Conservation (phyloP, 2,113 vertebrate genomes). For the Lepidothrix coronata region DNA sequence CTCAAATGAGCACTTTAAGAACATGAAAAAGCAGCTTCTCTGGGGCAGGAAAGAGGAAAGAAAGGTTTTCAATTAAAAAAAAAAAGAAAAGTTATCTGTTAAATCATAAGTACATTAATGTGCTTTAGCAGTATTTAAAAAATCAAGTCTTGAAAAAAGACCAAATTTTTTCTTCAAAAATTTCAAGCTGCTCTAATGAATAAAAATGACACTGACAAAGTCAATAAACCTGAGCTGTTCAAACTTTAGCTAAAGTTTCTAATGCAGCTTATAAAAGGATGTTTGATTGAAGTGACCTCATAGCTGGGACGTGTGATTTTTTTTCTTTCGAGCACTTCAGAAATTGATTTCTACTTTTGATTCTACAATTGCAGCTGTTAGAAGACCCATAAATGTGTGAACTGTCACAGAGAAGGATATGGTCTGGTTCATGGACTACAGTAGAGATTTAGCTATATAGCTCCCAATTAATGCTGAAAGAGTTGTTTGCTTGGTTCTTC, state of each 20-base stretch:
- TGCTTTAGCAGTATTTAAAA: background rate
- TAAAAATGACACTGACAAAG: background rate
- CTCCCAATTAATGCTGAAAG: background rate
- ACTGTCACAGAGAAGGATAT: background rate
- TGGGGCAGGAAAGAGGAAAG: background rate
- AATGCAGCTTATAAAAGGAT: background rate
- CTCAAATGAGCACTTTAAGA: background rate
- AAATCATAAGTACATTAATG: background rate
- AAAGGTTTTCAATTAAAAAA: background rate
- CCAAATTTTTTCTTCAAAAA: conserved; percentile 12
- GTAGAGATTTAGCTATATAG: background rate
- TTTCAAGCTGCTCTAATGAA: background rate
- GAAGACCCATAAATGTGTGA: background rate
- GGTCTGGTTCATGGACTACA: background rate
- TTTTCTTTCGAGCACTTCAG: background rate
- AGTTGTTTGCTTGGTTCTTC: background rate
- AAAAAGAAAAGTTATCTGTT: background rate
- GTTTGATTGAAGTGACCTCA: background rate
- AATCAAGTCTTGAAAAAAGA: background rate
- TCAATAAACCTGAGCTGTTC: background rate
- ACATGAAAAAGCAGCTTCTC: background rate
- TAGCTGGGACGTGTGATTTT: background rate
- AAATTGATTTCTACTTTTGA: conserved; percentile 5
- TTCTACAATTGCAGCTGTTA: background rate
- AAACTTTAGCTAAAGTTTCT: background rate